Evolutionary conservation across 1,140 invertebrate genomes (phyloP).

Genomic region (Bombus consobrinus): DNA sequence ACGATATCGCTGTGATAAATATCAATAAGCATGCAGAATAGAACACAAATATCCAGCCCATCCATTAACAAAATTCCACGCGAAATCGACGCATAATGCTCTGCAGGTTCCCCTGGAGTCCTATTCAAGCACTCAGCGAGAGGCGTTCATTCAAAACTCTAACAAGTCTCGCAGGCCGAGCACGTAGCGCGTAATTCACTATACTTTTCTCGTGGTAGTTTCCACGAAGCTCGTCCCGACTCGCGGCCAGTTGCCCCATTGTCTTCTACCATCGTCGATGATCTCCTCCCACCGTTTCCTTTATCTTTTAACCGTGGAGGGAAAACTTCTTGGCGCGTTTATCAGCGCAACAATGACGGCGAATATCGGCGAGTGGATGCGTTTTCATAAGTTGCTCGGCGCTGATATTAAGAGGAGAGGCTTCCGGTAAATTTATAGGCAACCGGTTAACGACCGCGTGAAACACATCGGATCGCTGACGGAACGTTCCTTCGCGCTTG

Average conservation of each 20-base stretch:
- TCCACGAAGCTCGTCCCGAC: not conserved
- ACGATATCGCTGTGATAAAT: not conserved
- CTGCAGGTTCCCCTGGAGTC: not conserved
- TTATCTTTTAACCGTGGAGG: conserved; percentile 27
- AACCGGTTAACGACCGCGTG: not conserved
- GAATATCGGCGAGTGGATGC: conserved; percentile 23
- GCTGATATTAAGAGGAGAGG: conserved; percentile 55
- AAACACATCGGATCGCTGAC: not conserved
- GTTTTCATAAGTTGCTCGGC: conserved; percentile 46
- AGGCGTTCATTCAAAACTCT: conserved; percentile 9
- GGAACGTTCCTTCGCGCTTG: not conserved
- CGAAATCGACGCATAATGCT: conserved; percentile 1
- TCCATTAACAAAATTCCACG: not conserved
- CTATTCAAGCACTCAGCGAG: not conserved
- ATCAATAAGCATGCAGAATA: not conserved
- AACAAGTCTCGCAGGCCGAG: conserved; percentile 3
- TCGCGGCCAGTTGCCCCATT: conserved; percentile 17
- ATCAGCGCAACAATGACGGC: conserved; percentile 34
- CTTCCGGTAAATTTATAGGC: conserved; percentile 51
- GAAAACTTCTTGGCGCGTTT: conserved; percentile 43
- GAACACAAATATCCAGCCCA: not conserved
- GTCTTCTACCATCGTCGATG: conserved; percentile 22
- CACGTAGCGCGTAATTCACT: conserved; percentile 34
- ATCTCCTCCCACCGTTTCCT: not conserved
- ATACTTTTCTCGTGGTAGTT: conserved; percentile 20